A percentile compares a stretch with the other conserved stretches of the same genome.
phyloP scores from a whole-genome alignment of 2,888 invertebrate species.

The Ichneumoninae sp. region DNA sequence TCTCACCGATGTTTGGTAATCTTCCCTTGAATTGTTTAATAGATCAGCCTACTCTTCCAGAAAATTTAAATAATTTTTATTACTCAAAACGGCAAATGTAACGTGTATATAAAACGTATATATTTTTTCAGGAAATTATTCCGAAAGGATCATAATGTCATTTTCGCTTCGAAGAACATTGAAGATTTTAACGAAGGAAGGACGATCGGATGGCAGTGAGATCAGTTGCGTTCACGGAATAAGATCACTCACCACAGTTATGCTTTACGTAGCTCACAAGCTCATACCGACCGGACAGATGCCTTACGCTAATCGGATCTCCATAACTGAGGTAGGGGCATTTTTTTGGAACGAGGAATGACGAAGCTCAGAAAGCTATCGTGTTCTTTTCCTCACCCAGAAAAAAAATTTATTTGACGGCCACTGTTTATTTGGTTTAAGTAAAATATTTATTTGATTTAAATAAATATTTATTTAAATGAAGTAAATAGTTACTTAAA shows the following conservation, averaged over 20 bases:
- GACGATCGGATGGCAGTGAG: conserved; percentile 82
- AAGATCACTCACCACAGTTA: conserved; percentile 88
- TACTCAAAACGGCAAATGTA: no score
- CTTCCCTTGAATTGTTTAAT: no score
- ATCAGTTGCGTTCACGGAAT: conserved; percentile 90
- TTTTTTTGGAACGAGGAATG: neutral
- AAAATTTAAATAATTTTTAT: no score
- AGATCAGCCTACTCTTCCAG: no score
- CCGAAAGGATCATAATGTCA: conserved; percentile 85
- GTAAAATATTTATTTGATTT: no score
- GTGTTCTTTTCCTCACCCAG: neutral
- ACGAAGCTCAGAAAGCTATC: conserved; percentile 10
- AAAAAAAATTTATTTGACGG: no score
- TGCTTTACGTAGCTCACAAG: conserved; percentile 89
- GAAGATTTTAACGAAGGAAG: conserved; percentile 86
- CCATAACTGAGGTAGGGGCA: conserved; percentile 86
- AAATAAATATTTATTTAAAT: no score
- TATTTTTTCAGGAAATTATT: conserved; percentile 78
- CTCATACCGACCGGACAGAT: conserved; percentile 87
- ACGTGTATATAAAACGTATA: neutral
- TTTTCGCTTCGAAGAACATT: conserved; percentile 90
- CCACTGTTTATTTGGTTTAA: no score
- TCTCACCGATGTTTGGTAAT: no score
- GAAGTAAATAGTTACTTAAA: no score
- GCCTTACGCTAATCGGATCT: conserved; percentile 88